Base-by-base conservation (phyloP, 2,113 vertebrate genomes). In the Cyrtonyx montezumae region DNA sequence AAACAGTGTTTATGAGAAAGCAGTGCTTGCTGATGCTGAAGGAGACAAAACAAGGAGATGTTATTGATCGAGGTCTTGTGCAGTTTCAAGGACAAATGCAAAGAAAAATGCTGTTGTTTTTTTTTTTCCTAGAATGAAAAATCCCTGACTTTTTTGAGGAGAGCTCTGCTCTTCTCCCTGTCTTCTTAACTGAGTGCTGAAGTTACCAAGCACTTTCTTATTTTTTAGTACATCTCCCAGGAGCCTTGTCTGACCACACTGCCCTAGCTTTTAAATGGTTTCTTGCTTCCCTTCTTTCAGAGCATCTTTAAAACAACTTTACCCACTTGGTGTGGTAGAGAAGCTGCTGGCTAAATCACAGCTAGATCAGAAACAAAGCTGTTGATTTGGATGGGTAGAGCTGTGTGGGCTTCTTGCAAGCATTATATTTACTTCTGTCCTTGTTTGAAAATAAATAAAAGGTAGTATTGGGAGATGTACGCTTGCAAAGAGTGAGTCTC, bases 351-450 rank as follows among this genome's bases (percentile, higher is more conserved):
- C 58, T 84, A 66, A 88, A 62, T 73, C 66, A 53, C 51, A 91
- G 48, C 75, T 88, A 87, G 88, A 87, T 94, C 49, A 88, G 66
- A 93, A 96, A 61, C 91, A 82, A 81, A 69, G 76, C 76, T 82
- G 79, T 89, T 84, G 71, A 88, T 80, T 88, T 91, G 69, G 69
- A 81, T 58, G 92, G 62, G 93, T 82, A 87, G 18, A 80, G 67
- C 84, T 79, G 70, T 45, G 32, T 86, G 79, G 80, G 79, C n/a
- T 62, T 74, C n/a, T 73, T 84, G 82, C 91, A 92, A 94, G 43
- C 1, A 3, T 86, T 67, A 25, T 83, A 58, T 71, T 92, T 94
- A 78, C 65, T 86, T 90, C 90, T 94, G 86, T 93, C 78, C 82
- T 86, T n/a, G 46, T 22, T 48, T 48, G 3, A 48, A 48, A 48